Evolutionary conservation across 2,888 invertebrate species (phyloP).

Genomic region (Scaptomyza tumidula): DNA sequence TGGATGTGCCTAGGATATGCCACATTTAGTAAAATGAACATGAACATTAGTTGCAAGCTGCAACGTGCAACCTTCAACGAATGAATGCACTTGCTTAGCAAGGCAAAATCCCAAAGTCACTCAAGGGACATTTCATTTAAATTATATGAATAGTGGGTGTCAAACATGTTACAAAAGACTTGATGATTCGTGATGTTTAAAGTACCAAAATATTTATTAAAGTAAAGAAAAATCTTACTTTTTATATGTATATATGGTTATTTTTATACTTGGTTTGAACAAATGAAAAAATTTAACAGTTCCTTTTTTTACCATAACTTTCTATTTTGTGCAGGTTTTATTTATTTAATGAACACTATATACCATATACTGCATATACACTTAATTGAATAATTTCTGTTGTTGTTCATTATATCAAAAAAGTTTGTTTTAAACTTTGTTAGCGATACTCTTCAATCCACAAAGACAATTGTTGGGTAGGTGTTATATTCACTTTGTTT

Average conservation of each 20-base stretch:
- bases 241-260: too few relatives aligned
- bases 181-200: background rate
- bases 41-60: constrained; percentile 5
- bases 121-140: background rate
- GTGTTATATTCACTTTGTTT: background rate
- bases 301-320: too few relatives aligned
- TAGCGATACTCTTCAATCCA: too few relatives aligned
- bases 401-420: too few relatives aligned
- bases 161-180: background rate
- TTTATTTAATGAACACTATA: too few relatives aligned
- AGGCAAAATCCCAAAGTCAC: background rate
- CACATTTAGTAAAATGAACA: constrained; percentile 31
- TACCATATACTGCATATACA: too few relatives aligned
- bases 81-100: constrained; percentile 19
- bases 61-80: constrained; percentile 10
- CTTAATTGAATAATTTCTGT: too few relatives aligned
- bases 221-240: background rate
- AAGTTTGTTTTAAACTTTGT: too few relatives aligned
- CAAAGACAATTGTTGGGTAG: too few relatives aligned
- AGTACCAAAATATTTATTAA: background rate
- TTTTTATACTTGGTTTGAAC: too few relatives aligned
- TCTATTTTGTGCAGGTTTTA: too few relatives aligned
- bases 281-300: too few relatives aligned
- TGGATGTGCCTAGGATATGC: constrained; percentile 5
- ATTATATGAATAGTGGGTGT: background rate